A percentile compares a stretch with the other conserved stretches of the same genome.
Evolutionary conservation across 2,888 invertebrate genomes (phyloP).

Genomic region (Oscheius sp.): DNA sequence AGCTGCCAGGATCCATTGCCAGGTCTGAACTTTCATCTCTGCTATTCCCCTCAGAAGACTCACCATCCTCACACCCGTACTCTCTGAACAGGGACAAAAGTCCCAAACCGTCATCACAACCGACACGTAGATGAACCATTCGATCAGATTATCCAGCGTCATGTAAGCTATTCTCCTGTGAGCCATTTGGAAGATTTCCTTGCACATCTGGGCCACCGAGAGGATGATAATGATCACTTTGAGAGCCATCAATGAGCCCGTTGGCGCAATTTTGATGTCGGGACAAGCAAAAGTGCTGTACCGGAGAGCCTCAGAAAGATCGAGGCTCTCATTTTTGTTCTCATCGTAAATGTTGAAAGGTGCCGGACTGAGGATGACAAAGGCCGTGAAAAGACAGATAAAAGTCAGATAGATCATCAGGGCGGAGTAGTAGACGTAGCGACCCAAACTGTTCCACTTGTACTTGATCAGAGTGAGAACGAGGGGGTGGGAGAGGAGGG

Average conservation of each 20-base stretch:
- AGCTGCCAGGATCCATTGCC: conserved; percentile 77
- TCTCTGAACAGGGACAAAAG: conserved; percentile 74
- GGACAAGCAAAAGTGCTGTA: conserved; percentile 20
- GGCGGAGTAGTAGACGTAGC: conserved; percentile 76
- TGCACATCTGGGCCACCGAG: not conserved
- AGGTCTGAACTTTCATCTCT: conserved; percentile 68
- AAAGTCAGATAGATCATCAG: conserved; percentile 75
- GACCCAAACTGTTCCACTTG: conserved; percentile 77
- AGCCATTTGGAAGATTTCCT: conserved; percentile 74
- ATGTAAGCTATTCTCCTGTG: conserved; percentile 75
- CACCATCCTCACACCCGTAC: conserved; percentile 74
- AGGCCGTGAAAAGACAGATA: conserved; percentile 75
- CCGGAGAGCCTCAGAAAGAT: not conserved
- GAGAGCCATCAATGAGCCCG: not conserved
- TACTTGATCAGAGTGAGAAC: conserved; percentile 75
- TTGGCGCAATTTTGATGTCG: not conserved
- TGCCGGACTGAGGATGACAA: conserved; percentile 72
- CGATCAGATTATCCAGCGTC: conserved; percentile 76
- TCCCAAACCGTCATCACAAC: conserved; percentile 76
- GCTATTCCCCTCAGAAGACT: not conserved
- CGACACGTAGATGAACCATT: conserved; percentile 76
- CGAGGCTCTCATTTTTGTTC: conserved; percentile 6
- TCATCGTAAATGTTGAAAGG: conserved; percentile 62
- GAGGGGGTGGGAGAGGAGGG: conserved; percentile 76
- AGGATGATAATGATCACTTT: conserved; percentile 20